Conservation (phyloP, 2,888 invertebrate genomes). For the Ectobius pallidus region DNA sequence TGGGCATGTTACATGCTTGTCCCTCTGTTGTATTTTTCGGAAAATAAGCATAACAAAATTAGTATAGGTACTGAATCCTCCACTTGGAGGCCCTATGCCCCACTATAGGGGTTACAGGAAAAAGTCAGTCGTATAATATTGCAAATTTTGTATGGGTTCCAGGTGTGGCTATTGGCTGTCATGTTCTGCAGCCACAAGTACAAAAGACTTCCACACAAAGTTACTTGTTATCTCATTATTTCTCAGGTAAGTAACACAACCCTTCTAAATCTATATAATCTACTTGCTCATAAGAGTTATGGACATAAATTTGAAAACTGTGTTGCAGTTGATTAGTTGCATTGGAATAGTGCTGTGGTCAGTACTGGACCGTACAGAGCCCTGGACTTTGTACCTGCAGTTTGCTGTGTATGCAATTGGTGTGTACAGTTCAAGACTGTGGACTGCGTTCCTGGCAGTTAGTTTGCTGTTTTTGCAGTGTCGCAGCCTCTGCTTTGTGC, state of each 20-base stretch:
- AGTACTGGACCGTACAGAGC: conserved; percentile 59
- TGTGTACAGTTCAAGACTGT: conserved; percentile 81
- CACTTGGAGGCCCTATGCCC: no score
- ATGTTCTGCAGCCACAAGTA: conserved; percentile 77
- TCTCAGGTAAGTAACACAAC: conserved; percentile 86
- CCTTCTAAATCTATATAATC: no score
- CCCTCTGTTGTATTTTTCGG: no score
- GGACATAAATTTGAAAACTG: no score
- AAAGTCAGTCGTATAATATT: no score
- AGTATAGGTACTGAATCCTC: no score
- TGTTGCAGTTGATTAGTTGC: conserved; percentile 65
- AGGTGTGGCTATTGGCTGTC: conserved; percentile 81
- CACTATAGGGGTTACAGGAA: no score
- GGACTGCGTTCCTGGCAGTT: conserved; percentile 84
- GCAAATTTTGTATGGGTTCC: no score
- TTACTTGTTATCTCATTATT: conserved; percentile 77
- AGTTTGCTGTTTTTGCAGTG: conserved; percentile 82
- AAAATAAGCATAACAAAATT: no score
- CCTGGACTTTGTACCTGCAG: conserved; percentile 73
- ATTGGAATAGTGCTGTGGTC: conserved; percentile 79
- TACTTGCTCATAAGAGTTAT: no score
- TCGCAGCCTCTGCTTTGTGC: conserved; percentile 81
- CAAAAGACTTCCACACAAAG: conserved; percentile 78
- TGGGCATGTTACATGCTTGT: no score
- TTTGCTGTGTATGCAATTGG: conserved; percentile 78